Evolutionary conservation across 2,797 vertebrate species (phyloP), one percentile per base, ranked within the genome.

Genomic region (Cynopterus sphinx): DNA sequence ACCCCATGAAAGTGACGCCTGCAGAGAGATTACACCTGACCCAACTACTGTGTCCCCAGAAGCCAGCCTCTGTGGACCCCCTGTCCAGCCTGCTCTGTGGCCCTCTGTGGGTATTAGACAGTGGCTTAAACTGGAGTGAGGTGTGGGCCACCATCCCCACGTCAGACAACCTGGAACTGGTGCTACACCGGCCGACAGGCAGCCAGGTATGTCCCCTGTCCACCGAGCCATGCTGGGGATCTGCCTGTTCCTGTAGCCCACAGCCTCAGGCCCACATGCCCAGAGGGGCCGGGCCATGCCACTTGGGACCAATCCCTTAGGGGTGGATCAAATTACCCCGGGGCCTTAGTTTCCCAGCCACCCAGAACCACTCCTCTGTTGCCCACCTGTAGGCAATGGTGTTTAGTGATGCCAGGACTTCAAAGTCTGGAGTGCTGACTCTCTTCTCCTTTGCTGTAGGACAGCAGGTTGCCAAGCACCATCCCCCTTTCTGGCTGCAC

Each of bases 101-200:
- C 89, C 98, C 98, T 97, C 99, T 99, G 82, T 98, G 98, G 46
- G 98, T 99, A 95, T 99, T 99, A 93, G 99, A 99, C 85, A 99
- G 99, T 96, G 98, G 99, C 90, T 99, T 98, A 97, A 98, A 96
- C 94, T 99, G 99, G 99, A 98, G 96, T 90, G 99, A 99, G 97
- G 98, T 98, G 96, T 99, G 99, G 99, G 99, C 98, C 17, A 98
- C 99, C 86, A 98, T 99, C 96, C 99, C 98, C 74, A 99, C 98
- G 95, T 96, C 98, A 2, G 99, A 99, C 90, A 99, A 99, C 19
- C 98, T 99, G 68, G 98, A 99, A 95, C 97, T 99, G 67, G 98
- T 99, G 94, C 97, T 99, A 73, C 99, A 99, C 96, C 96, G 99
- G 51, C 99, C 99, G 96, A 98, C 97, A 95, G 98, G 95, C 57